Evolutionary conservation across 2,113 vertebrate species (phyloP).

Genomic region (Barnardius zonarius): DNA sequence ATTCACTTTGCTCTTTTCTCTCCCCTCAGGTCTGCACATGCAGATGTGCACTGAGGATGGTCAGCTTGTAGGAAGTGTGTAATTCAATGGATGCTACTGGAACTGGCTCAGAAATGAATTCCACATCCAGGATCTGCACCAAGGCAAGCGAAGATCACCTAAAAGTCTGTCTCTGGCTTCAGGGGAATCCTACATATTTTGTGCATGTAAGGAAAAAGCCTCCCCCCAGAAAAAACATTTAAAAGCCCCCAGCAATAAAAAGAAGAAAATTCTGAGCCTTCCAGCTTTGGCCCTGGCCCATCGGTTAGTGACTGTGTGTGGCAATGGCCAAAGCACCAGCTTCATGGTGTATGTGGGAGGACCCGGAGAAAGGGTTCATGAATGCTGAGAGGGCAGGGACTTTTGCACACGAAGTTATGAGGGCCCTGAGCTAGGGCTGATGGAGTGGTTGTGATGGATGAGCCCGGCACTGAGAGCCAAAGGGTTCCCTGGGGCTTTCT

Average conservation of each 20-base stretch:
- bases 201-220: neutral
- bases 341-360: fast-evolving
- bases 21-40: neutral
- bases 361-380: neutral
- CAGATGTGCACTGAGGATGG: neutral
- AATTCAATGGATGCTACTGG: neutral
- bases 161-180: neutral
- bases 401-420: neutral
- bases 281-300: neutral
- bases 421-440: neutral
- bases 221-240: too few relatives aligned
- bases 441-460: neutral
- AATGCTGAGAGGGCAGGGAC: neutral
- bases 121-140: neutral
- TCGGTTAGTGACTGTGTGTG: neutral
- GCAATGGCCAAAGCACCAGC: neutral
- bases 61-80: neutral
- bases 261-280: neutral
- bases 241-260: too few relatives aligned
- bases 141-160: neutral
- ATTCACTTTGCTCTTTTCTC: neutral
- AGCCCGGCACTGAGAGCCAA: neutral
- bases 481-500: neutral
- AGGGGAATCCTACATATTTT: neutral
- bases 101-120: neutral